phyloP scores from a whole-genome alignment of 2,888 invertebrate genomes.

The Linnaemya tessellans region DNA sequence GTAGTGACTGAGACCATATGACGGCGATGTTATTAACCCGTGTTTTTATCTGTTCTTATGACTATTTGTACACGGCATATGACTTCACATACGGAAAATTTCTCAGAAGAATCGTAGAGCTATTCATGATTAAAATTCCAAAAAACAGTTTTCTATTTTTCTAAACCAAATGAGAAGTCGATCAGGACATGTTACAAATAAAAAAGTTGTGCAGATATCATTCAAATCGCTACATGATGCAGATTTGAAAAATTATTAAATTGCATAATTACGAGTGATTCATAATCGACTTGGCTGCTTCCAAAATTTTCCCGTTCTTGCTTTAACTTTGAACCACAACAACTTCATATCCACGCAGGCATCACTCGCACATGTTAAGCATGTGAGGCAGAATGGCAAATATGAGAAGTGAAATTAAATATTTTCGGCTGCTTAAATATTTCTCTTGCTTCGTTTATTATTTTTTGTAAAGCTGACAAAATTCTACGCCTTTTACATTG shows the following conservation, averaged over 20 bases:
- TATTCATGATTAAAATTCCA: too few species aligned
- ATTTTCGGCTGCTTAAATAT: constrained; percentile 28
- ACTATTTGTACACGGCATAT: too few species aligned
- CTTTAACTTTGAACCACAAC: not conserved
- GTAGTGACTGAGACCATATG: too few species aligned
- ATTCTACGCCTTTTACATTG: constrained; percentile 68
- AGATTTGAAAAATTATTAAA: not conserved
- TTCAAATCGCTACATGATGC: too few species aligned
- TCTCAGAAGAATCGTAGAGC: too few species aligned
- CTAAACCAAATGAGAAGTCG: too few species aligned
- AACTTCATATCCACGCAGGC: constrained; percentile 9
- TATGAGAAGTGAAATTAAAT: constrained; percentile 37
- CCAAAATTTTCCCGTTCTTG: not conserved
- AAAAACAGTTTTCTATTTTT: too few species aligned
- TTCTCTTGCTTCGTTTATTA: constrained; percentile 8
- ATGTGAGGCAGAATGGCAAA: constrained; percentile 42
- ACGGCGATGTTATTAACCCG: too few species aligned
- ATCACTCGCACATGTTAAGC: constrained; percentile 63
- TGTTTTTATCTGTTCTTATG: too few species aligned
- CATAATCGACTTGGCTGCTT: not conserved
- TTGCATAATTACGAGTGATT: not conserved
- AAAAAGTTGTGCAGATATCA: too few species aligned
- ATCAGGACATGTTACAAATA: too few species aligned
- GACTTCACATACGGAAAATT: too few species aligned
- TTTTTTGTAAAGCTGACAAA: constrained; percentile 59